Evolutionary conservation across 2,888 invertebrate species (phyloP).

Genomic region (Ctena decussata): DNA sequence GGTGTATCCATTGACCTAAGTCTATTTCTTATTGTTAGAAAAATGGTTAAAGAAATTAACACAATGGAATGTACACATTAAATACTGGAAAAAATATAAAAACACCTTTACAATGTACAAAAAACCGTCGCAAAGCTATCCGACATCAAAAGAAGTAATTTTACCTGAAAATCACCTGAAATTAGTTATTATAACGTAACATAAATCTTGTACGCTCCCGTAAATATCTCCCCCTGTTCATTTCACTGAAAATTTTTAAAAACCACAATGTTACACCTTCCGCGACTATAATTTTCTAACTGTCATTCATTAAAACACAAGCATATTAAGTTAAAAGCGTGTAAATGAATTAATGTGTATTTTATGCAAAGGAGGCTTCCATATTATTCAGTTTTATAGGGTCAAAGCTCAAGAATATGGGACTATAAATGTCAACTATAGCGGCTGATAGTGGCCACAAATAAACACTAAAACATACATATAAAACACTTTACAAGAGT

Average conservation of each 20-base stretch:
- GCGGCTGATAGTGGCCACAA: conserved; percentile 10
- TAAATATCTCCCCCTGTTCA: background rate
- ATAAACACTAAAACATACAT: background rate
- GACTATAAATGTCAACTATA: background rate
- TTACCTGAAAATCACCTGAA: conserved; percentile 9
- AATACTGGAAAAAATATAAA: too few relatives aligned
- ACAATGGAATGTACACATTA: too few relatives aligned
- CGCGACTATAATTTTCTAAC: background rate
- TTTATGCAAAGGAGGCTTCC: background rate
- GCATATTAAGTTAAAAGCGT: conserved; percentile 2
- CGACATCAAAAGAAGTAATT: conserved; percentile 1
- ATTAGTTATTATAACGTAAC: background rate
- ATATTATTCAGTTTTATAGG: conserved; percentile 8
- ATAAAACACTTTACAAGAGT: background rate
- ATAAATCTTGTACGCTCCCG: background rate
- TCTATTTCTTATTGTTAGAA: too few relatives aligned
- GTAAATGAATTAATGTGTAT: conserved; percentile 13
- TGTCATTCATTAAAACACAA: background rate
- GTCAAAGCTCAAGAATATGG: background rate
- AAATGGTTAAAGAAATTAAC: too few relatives aligned
- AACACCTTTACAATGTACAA: background rate
- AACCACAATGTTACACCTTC: background rate
- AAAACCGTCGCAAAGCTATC: background rate
- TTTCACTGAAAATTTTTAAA: background rate
- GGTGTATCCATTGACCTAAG: too few relatives aligned